phyloP scores from a whole-genome alignment of 2,113 vertebrate species.

The Pycnonotus jocosus region DNA sequence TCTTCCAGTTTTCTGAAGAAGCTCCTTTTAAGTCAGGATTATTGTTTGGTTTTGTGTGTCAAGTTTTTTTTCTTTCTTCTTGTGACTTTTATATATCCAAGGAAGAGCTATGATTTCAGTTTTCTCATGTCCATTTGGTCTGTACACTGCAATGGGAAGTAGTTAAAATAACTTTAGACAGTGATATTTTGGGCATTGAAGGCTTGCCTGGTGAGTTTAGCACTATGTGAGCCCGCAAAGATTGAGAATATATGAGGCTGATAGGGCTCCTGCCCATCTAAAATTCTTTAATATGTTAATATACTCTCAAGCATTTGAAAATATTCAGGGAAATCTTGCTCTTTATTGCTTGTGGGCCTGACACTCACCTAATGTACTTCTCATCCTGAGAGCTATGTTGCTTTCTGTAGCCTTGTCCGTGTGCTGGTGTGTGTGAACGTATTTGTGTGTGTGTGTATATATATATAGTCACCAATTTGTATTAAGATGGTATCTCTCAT shows the following conservation, averaged over 20 bases:
- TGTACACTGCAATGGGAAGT: background rate
- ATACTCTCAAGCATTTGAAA: background rate
- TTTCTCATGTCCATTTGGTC: background rate
- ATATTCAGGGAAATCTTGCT: background rate
- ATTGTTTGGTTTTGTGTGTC: background rate
- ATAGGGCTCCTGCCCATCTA: background rate
- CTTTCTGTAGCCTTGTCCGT: background rate
- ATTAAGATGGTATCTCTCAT: background rate
- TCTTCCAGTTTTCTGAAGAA: background rate
- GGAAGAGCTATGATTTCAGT: background rate
- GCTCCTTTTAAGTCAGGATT: background rate
- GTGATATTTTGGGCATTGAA: background rate
- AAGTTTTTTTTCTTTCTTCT: background rate
- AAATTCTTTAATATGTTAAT: background rate
- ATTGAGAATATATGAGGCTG: background rate
- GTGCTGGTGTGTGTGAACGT: background rate
- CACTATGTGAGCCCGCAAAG: background rate
- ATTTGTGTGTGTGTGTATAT: accelerated
- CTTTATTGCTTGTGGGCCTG: background rate
- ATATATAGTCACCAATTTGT: background rate
- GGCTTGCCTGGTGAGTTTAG: background rate
- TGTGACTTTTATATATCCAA: background rate
- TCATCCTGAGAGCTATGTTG: background rate
- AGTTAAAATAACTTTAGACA: background rate
- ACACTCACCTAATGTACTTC: background rate